Base-by-base conservation (phyloP, 2,113 vertebrate genomes). In the Eclectus roratus region DNA sequence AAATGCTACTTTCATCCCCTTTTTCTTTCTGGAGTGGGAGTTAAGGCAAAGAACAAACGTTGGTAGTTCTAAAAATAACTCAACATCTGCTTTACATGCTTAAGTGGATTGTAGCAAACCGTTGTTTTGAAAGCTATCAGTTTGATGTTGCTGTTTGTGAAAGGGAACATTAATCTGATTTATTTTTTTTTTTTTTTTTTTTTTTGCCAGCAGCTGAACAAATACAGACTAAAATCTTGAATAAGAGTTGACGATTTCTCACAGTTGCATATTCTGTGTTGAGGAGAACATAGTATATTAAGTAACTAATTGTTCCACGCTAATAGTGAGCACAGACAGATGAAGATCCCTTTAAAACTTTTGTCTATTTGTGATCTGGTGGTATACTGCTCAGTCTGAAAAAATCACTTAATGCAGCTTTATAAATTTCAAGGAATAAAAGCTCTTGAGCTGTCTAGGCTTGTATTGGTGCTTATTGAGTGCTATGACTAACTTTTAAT, bases 21-120 rank as follows among this genome's bases (percentile, higher is more conserved):
- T 80, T 92, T 86, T 94, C 53, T 53, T 80, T 52, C 64, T 91
- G 35, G 11, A 64, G 29, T 35, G n/a, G 56, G 44, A 66, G n/a
- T 80, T 84, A 68, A 86, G 39, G 72, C 72, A 90, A 53, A 78
- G 64, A 66, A 66, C 25, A 85, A 92, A 64, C 89, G 49, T 43
- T 85, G 16, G 19, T 94, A 80, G 63, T 60, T 80, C 91, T 91
- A 83, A 88, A 94, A 96, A 97, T 91, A 93, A 83, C 76, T 28
- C 43, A 55, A 76, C 88, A 74, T 96, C 76, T 80, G 83, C 55
- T 92, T 87, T 58, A 76, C 23, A 29, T 89, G 70, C 41, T 76
- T 5, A 56, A 69, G 33, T 47, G 41, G 39, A 11, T 79, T 87
- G 80, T 68, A 79, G 77, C 79, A 84, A 94, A 60, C 39, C 10